Percentiles rank a stretch among this genome's conserved stretches.
Evolutionary conservation across 2,113 vertebrate genomes (phyloP).

Genomic region (Glaucomys volans): DNA sequence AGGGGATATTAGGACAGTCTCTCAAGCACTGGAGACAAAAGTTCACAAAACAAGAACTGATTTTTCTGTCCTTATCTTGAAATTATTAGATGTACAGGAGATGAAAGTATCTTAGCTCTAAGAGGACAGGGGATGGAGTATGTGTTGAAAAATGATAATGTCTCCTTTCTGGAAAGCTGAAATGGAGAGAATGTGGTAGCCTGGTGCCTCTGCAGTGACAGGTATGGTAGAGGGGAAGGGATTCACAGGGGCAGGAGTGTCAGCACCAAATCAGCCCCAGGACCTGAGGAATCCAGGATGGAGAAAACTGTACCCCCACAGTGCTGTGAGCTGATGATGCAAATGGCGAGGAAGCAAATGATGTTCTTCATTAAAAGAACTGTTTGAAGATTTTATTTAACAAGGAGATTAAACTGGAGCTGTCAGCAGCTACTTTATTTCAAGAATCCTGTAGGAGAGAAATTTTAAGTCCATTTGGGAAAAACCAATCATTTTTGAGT

Average conservation of each 20-base stretch:
- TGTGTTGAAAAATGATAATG: not conserved
- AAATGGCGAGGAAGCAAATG: not conserved
- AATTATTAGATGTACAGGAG: conserved; percentile 69
- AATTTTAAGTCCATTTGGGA: conserved; percentile 65
- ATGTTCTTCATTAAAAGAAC: not conserved
- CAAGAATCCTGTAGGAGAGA: conserved; percentile 55
- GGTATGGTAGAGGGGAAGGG: not conserved
- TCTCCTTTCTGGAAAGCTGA: not conserved
- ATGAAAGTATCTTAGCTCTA: conserved; percentile 64
- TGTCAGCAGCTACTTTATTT: conserved; percentile 63
- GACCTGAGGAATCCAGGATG: not conserved
- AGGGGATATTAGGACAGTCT: conserved; percentile 85
- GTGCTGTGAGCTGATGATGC: not conserved
- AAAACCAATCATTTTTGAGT: conserved; percentile 69
- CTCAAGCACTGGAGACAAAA: conserved; percentile 85
- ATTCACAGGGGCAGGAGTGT: not conserved
- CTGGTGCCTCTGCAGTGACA: not conserved
- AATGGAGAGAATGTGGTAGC: not conserved
- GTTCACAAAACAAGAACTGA: conserved; percentile 81
- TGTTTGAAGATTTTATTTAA: conserved; percentile 58
- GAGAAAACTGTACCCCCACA: not conserved
- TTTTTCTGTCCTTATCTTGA: conserved; percentile 78
- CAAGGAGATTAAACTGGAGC: conserved; percentile 49
- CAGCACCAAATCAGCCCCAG: not conserved
- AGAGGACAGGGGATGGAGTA: not conserved